Base-by-base conservation (phyloP, 2,888 invertebrate genomes). In the Rhingia rostrata region DNA sequence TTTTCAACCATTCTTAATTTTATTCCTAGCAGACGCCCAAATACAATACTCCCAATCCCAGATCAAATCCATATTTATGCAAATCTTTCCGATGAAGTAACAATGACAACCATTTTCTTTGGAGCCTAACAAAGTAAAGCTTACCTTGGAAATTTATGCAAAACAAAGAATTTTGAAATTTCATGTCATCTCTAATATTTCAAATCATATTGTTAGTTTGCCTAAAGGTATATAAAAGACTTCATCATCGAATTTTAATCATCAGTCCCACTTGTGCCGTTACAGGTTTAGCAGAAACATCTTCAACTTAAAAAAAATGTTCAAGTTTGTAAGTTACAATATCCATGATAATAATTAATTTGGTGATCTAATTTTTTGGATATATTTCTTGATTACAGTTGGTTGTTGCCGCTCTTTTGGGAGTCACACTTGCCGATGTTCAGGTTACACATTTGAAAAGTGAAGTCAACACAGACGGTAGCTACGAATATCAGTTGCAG, bases 401-500 rank as follows among this genome's bases (percentile, higher is more conserved):
- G 56, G 86, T 83, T 84, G 58, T 58, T 86, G 83, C 32, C 81
- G 75, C 75, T 49, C 41, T 87, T 67, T 54, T 88, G 67, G 70
- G 88, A 61, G 86, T 75, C 6, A 81, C 56, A 22, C 12, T 89
- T 7, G 86, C 77, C 6, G 79, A 69, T 6, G 63, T 60, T 9
- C 60, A 84, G 6, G 39, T 80, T 12, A 61, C 54, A 4, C 84
- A 66, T 9, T 53, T 69, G 22, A 47, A 37, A 0, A 82, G 54
- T 43, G 84, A 89, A 12, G 83, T 90, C 49, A 45, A 82, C 4
- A 88, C 87, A 9, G 93, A 93, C 74, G 89, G 91, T 0, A 67
- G 86, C n/a, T 94, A 90, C 90, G 51, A 87, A 0, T 92, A 89
- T 87, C 9, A 12, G 0, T 94, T 89, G 86, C 90, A 93, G 79